These are phyloP conservation scores for Magallana angulata DNA, from an alignment of 1,140 invertebrate genomes.

Conservation along the genomic window DNA sequence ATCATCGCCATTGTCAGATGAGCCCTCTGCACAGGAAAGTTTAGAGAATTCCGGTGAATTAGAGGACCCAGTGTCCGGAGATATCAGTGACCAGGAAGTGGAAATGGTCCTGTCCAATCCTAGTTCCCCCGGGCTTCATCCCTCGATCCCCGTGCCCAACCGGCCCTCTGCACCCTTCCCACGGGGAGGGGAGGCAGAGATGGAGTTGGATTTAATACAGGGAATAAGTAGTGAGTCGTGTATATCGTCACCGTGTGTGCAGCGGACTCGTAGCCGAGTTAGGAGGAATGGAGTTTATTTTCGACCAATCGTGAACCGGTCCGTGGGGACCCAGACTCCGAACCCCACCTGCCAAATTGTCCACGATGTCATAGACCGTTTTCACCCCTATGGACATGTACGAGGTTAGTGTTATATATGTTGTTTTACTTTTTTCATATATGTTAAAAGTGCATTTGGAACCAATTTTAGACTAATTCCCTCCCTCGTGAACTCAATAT, in stretches of 20 bases:
- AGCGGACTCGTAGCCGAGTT: background rate
- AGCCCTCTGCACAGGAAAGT: background rate
- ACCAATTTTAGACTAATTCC: no score
- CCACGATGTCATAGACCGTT: constrained; percentile 45
- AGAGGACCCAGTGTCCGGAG: constrained; percentile 11
- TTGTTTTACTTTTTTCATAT: no score
- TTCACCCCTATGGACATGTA: constrained; percentile 50
- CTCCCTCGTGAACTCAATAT: no score
- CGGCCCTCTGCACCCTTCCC: constrained; percentile 50
- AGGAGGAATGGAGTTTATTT: constrained; percentile 28
- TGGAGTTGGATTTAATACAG: constrained; percentile 9
- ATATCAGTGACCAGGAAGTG: constrained; percentile 42
- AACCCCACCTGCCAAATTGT: constrained; percentile 57
- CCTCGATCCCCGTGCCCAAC: background rate
- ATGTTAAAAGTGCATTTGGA: no score
- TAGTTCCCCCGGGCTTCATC: background rate
- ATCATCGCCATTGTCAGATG: constrained; percentile 14
- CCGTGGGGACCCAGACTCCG: constrained; percentile 63
- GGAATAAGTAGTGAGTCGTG: background rate
- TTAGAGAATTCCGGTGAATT: constrained; percentile 20
- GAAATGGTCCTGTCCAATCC: constrained; percentile 44
- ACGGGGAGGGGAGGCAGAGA: background rate
- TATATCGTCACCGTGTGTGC: background rate
- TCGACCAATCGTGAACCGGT: constrained; percentile 46
- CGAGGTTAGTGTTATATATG: background rate